Percentiles rank a stretch among this genome's conserved stretches.
phyloP scores from a whole-genome alignment of 92 coral and sea anemone genomes.

The Porites evermanni region DNA sequence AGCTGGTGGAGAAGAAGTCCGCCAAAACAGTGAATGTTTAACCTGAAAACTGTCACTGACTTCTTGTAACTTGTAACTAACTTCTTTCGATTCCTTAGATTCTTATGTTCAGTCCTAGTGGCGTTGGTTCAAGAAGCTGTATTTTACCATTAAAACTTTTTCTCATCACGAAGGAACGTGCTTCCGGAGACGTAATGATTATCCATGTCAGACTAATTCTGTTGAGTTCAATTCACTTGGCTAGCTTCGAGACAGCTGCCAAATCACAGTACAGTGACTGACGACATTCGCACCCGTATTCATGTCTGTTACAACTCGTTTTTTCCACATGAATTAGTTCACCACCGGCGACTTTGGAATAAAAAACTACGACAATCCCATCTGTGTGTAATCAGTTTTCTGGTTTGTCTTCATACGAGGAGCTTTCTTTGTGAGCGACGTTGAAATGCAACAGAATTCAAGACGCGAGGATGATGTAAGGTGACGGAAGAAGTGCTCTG shows the following conservation, averaged over 20 bases:
- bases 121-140: not conserved
- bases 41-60: not conserved
- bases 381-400: not conserved
- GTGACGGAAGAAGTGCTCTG: conserved; percentile 8
- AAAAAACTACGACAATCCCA: not conserved
- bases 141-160: not conserved
- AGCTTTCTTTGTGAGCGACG: not conserved
- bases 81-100: not conserved
- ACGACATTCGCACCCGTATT: not conserved
- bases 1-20: not conserved
- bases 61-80: too few relatives aligned
- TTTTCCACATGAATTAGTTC: not conserved
- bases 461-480: conserved; percentile 27
- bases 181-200: conserved; percentile 10
- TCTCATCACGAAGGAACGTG: conserved; percentile 24
- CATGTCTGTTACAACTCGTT: not conserved
- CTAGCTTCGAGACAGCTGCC: not conserved
- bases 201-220: not conserved
- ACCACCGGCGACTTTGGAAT: not conserved
- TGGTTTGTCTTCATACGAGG: not conserved
- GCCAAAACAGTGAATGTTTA: not conserved
- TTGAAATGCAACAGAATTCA: not conserved
- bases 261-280: too few relatives aligned
- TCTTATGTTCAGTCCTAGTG: not conserved
- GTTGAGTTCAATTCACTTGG: conserved; percentile 12